Evolutionary conservation across 2,797 vertebrate genomes (phyloP).

Genomic region (Craterocephalus amniculus): DNA sequence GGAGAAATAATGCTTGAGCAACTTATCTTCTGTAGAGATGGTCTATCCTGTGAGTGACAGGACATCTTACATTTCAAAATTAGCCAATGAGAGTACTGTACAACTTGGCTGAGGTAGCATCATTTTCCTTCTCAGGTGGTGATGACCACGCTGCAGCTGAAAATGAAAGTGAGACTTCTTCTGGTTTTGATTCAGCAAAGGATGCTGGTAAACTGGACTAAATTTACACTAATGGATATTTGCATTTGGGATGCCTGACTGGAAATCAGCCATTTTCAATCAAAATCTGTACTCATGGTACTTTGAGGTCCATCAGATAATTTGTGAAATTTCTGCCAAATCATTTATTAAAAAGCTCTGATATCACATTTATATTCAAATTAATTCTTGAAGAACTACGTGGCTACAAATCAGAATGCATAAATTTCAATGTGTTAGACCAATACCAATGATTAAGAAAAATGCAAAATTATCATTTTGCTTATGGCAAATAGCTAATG

Average conservation of each 20-base stretch:
- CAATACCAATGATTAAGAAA: too few species aligned
- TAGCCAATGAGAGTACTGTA: neutral
- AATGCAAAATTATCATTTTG: too few species aligned
- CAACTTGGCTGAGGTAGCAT: slow-evolving; percentile 5
- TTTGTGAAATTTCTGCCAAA: neutral
- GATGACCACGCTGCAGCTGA: slow-evolving; percentile 31
- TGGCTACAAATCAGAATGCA: neutral
- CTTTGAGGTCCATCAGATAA: neutral
- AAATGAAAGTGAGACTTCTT: slow-evolving; percentile 8
- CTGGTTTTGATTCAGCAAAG: neutral
- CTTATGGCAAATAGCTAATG: too few species aligned
- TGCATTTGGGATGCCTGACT: neutral
- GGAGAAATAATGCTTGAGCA: slow-evolving; percentile 40
- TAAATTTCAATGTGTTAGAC: too few species aligned
- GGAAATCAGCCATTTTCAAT: neutral
- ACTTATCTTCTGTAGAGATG: slow-evolving; percentile 24
- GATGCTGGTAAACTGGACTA: slow-evolving; percentile 40
- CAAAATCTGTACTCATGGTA: neutral
- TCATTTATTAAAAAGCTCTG: neutral
- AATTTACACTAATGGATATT: neutral
- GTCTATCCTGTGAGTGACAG: slow-evolving; percentile 35
- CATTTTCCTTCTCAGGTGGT: slow-evolving; percentile 37
- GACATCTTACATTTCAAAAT: slow-evolving; percentile 4
- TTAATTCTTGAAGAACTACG: neutral
- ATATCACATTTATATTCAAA: neutral